Evolutionary conservation across 2,797 vertebrate genomes (phyloP).

Genomic region (Clarias platycephalus): DNA sequence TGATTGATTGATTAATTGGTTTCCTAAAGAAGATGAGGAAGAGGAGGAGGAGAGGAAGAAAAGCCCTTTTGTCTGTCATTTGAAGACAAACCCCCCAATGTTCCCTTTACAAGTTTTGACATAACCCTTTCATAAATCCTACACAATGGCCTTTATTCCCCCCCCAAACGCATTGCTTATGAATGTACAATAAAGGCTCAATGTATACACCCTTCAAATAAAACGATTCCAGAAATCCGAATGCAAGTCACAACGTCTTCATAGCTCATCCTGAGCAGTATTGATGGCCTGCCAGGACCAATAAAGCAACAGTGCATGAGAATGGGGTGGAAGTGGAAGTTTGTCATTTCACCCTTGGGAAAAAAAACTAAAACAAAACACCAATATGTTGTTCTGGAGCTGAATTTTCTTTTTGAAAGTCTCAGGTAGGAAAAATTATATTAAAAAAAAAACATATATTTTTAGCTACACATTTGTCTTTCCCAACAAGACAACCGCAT

Average conservation of each 20-base stretch:
- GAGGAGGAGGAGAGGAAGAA: neutral
- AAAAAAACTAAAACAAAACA: neutral
- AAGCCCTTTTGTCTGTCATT: neutral
- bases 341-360: slow-evolving; percentile 20
- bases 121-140: slow-evolving; percentile 3
- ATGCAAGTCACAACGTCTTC: slow-evolving; percentile 13
- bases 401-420: neutral
- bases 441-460: neutral
- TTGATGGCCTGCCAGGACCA: slow-evolving; percentile 22
- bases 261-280: slow-evolving; percentile 27
- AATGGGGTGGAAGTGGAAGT: slow-evolving; percentile 24
- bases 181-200: neutral
- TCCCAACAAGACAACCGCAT: slow-evolving; percentile 12
- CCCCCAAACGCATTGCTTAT: neutral
- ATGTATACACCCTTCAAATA: slow-evolving; percentile 2
- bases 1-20: neutral
- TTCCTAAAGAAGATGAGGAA: neutral
- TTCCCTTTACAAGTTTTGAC: slow-evolving; percentile 25
- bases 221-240: neutral
- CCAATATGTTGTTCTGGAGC: neutral
- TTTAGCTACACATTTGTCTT: slow-evolving; percentile 14
- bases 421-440: neutral
- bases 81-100: slow-evolving; percentile 3
- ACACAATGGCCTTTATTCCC: neutral
- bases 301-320: neutral